Percentiles rank a stretch among this genome's conserved stretches.
Evolutionary conservation across 2,888 invertebrate genomes (phyloP).

Genomic region (Caradrina clavipalpis): DNA sequence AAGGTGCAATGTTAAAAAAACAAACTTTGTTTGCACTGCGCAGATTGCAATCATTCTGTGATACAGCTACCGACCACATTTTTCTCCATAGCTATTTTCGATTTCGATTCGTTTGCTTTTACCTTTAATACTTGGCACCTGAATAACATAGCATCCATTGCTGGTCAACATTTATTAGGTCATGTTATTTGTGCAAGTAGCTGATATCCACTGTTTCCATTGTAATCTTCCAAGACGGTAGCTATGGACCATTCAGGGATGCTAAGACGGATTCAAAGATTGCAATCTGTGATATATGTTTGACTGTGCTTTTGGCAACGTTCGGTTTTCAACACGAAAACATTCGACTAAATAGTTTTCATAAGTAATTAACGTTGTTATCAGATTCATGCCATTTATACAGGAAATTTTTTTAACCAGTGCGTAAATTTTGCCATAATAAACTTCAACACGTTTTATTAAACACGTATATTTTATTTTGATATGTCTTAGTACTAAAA

Average conservation of each 20-base stretch:
- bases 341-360: background rate
- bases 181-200: conserved; percentile 15
- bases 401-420: too few species aligned
- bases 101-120: background rate
- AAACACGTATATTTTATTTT: too few species aligned
- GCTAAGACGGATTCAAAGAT: conserved; percentile 23
- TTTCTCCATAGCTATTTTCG: background rate
- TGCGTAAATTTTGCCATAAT: too few species aligned
- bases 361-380: conserved; percentile 10
- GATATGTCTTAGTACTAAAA: too few species aligned
- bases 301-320: background rate
- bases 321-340: background rate
- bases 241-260: background rate
- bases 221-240: background rate
- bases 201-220: background rate
- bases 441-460: too few species aligned
- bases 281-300: conserved; percentile 11
- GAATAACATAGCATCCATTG: background rate
- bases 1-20: too few species aligned
- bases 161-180: background rate
- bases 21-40: too few species aligned
- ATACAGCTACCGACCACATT: background rate
- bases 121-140: conserved; percentile 3
- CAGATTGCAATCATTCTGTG: too few species aligned
- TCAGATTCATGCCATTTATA: background rate